phyloP scores from a whole-genome alignment of 2,888 invertebrate species.

The Lamproptera curius region DNA sequence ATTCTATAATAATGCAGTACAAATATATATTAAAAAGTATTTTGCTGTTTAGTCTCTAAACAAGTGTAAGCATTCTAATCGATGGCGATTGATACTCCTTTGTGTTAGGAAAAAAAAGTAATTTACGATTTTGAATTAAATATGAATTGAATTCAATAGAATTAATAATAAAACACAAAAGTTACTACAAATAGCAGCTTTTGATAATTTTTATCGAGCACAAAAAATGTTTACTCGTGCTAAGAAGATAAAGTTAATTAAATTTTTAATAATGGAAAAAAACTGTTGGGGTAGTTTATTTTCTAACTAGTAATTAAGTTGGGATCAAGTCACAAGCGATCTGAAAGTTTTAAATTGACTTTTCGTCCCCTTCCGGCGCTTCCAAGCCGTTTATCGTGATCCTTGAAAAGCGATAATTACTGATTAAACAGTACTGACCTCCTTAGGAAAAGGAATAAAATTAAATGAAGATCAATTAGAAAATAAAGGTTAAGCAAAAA shows the following conservation, averaged over 20 bases:
- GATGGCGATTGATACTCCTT: too few relatives aligned
- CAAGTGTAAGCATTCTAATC: too few relatives aligned
- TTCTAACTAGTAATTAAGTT: slow-evolving; percentile 47
- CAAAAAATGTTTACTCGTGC: too few relatives aligned
- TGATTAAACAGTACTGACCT: slow-evolving; percentile 31
- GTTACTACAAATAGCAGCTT: too few relatives aligned
- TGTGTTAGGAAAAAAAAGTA: too few relatives aligned
- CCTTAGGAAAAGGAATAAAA: background rate
- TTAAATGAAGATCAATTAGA: background rate
- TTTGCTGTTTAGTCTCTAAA: too few relatives aligned
- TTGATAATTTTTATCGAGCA: too few relatives aligned
- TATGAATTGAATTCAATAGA: too few relatives aligned
- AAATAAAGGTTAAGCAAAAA: background rate
- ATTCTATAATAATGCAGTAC: too few relatives aligned
- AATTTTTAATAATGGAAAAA: slow-evolving; percentile 17
- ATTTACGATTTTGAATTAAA: too few relatives aligned
- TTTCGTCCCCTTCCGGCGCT: slow-evolving; percentile 28
- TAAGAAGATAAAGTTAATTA: background rate
- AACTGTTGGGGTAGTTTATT: slow-evolving; percentile 33
- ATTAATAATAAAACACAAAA: too few relatives aligned
- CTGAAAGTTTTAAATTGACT: slow-evolving; percentile 20
- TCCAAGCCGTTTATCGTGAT: slow-evolving; percentile 36
- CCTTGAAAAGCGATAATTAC: slow-evolving; percentile 40
- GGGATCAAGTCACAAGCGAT: slow-evolving; percentile 13
- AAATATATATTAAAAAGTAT: too few relatives aligned